Conservation (phyloP, 1,140 invertebrate genomes). For the Semibalanus balanoides region DNA sequence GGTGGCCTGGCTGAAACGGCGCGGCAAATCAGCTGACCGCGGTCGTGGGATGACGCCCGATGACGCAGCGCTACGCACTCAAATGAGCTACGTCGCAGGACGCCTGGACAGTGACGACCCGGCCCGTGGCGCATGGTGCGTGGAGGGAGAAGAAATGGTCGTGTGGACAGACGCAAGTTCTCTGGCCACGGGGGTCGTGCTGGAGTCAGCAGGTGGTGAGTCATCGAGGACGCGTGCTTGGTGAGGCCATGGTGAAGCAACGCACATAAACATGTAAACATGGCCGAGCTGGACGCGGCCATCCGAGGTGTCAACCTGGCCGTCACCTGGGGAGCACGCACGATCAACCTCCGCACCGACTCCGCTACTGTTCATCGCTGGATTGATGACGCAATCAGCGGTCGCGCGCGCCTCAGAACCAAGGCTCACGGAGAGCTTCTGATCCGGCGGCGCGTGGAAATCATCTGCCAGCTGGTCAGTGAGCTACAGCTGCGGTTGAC, state of each 20-base stretch:
- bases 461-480: not conserved
- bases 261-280: no score
- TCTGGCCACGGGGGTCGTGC: not conserved
- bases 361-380: conserved; percentile 6
- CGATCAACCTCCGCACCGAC: conserved; percentile 8
- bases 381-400: conserved; percentile 4
- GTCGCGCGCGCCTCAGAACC: conserved; percentile 4
- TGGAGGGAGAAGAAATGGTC: not conserved
- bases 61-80: not conserved
- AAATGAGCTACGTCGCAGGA: not conserved
- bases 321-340: conserved; percentile 8
- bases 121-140: not conserved
- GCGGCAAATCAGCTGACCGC: not conserved
- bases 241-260: not conserved
- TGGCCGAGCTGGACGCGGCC: conserved; percentile 13
- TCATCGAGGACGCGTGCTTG: not conserved
- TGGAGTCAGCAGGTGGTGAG: not conserved
- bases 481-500: not conserved
- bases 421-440: conserved; percentile 4
- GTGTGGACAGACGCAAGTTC: not conserved
- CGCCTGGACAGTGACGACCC: not conserved
- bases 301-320: conserved; percentile 9
- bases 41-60: conserved; percentile 5
- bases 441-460: conserved; percentile 6
- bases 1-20: not conserved